phyloP scores from a whole-genome alignment of 2,113 vertebrate genomes.

The Motacilla alba region DNA sequence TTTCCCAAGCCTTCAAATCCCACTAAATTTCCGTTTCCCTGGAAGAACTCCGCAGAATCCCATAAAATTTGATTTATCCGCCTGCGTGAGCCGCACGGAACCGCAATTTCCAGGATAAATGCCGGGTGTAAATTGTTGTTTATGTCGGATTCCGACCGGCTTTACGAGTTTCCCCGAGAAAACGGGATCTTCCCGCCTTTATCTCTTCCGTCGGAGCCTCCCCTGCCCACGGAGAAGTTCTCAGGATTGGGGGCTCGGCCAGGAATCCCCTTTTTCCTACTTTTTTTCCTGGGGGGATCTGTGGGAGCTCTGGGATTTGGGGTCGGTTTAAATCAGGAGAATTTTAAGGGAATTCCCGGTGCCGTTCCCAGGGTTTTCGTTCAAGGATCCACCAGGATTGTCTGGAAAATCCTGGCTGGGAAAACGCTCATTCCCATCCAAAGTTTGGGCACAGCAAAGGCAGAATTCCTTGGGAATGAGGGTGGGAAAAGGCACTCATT shows the following conservation, averaged over 20 bases:
- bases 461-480: background rate
- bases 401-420: background rate
- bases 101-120: constrained; percentile 83
- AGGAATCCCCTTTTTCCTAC: background rate
- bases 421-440: accelerated
- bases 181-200: constrained; percentile 75
- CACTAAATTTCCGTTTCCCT: constrained; percentile 55
- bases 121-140: constrained; percentile 81
- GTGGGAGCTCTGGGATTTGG: accelerated
- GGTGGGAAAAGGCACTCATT: accelerated
- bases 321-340: accelerated
- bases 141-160: constrained; percentile 79
- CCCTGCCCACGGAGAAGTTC: constrained; percentile 56
- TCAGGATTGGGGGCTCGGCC: constrained; percentile 39
- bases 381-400: accelerated
- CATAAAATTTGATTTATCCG: constrained; percentile 83
- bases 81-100: constrained; percentile 76
- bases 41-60: constrained; percentile 78
- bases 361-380: accelerated
- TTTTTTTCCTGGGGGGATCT: background rate
- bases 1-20: constrained; percentile 69
- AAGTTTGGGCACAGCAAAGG: accelerated
- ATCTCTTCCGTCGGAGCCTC: constrained; percentile 72
- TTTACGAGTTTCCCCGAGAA: constrained; percentile 73
- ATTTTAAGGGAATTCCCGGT: accelerated